A percentile compares a stretch with the other conserved stretches of the same genome.
Evolutionary conservation across 2,888 invertebrate species (phyloP).

Genomic region (Diplazon laetatorius): DNA sequence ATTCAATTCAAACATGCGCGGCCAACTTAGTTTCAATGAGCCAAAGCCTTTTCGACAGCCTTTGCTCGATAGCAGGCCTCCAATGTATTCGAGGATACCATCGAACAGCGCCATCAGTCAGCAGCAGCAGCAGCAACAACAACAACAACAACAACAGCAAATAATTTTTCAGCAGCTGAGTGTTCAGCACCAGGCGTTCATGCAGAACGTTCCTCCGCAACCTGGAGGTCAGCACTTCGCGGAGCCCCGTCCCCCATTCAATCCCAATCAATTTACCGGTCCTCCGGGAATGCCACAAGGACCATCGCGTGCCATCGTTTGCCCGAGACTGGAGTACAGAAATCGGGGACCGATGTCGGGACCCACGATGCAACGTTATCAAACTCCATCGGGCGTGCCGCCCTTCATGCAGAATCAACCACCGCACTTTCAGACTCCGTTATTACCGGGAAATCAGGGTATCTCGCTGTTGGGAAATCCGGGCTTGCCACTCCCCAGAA

Average conservation of each 20-base stretch:
- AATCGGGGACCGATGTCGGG: slow-evolving; percentile 70
- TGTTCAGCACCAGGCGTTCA: slow-evolving; percentile 59
- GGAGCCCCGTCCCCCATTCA: slow-evolving; percentile 71
- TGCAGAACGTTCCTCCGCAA: slow-evolving; percentile 68
- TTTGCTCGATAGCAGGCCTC: slow-evolving; percentile 74
- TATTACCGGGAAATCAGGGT: slow-evolving; percentile 69
- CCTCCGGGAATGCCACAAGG: slow-evolving; percentile 68
- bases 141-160: slow-evolving; percentile 65
- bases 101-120: slow-evolving; percentile 72
- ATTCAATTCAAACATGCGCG: slow-evolving; percentile 58
- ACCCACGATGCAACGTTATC: slow-evolving; percentile 67
- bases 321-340: slow-evolving; percentile 73
- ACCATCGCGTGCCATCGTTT: slow-evolving; percentile 70
- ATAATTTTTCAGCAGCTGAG: slow-evolving; percentile 72
- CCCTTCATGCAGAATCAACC: slow-evolving; percentile 68
- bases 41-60: slow-evolving; percentile 72
- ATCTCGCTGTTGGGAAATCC: slow-evolving; percentile 70
- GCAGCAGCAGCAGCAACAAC: slow-evolving; percentile 54
- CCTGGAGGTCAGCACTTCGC: slow-evolving; percentile 72
- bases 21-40: slow-evolving; percentile 59
- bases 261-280: slow-evolving; percentile 74
- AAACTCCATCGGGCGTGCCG: slow-evolving; percentile 70
- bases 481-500: slow-evolving; percentile 62
- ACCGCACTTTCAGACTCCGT: slow-evolving; percentile 69
- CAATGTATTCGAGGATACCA: slow-evolving; percentile 72